Evolutionary conservation across 23 tunicate species (phyloP), one percentile per base, ranked within the genome.

Genomic region (Phallusia fumigata): DNA sequence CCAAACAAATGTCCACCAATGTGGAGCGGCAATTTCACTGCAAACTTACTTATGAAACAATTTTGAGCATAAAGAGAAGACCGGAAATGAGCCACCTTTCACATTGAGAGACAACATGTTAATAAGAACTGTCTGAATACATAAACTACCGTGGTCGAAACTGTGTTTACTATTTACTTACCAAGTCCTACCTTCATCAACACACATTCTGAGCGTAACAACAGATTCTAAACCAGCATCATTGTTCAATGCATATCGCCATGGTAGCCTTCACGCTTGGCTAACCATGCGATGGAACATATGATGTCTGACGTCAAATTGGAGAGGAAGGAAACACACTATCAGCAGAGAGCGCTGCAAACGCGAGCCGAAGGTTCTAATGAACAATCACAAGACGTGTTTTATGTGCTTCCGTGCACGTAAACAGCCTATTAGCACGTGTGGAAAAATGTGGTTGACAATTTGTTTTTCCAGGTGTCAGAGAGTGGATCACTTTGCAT

Each of bases 301-400:
- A 15, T 77, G 44, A 74, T 74, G 16, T 22, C 31, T 74, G 52
- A 77, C 53, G 80, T 36, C 53, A 36, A 35, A 31, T 11, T 40
- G 47, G 47, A 58, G 28, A 58, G 80, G 80, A 77, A 77, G 80
- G 80, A 77, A 77, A 77, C 80, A 45, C 50, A 45, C 28, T 1
- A 58, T 58, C 3, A 18, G 69, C 16, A 3, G 3, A 21, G 69
- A 11, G 16, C 28, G 1, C 69, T 58, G 69, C 69, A 58, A 58
- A 24, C 69, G 69, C 3, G 3, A 58, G 47, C 10, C 8, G 47
- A 3, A 40, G 47, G 47, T 5, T n/a, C 5, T 40, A 40, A 40
- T 3, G 47, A 40, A 5, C 8, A 40, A 40, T 3, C 47, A 40
- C 47, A 10, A 40, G 10, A 40, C 47, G 10, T 10, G 10, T 40